Evolutionary conservation across 2,797 vertebrate species (phyloP).

Genomic region (Threskiornis aethiopicus): DNA sequence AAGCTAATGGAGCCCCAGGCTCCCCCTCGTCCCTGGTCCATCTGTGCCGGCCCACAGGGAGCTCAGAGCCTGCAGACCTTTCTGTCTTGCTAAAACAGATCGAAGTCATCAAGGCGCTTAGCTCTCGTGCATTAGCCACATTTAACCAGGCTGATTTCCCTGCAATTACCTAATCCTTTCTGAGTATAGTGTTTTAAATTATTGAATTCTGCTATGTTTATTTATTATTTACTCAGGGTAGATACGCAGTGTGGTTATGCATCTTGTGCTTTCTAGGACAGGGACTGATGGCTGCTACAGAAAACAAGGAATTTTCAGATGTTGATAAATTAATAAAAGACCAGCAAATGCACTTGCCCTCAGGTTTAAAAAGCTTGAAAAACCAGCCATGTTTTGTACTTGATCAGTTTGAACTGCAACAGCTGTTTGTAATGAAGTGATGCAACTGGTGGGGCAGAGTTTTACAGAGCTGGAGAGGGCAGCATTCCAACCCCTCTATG

Average conservation of each 20-base stretch:
- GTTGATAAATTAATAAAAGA: not conserved
- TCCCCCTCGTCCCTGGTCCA: not conserved
- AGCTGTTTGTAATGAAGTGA: not conserved
- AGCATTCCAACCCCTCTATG: not conserved
- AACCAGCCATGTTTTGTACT: not conserved
- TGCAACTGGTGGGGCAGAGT: not conserved
- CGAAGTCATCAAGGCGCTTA: not conserved
- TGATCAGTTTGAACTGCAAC: not conserved
- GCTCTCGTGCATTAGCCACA: not conserved
- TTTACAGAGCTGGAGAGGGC: not conserved
- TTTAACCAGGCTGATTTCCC: not conserved
- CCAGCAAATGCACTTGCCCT: not conserved
- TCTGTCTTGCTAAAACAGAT: not conserved
- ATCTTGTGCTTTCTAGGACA: not conserved
- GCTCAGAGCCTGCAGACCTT: not conserved
- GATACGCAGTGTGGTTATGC: rapidly evolving
- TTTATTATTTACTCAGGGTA: not conserved
- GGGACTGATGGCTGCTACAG: not conserved
- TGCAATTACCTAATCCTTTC: not conserved
- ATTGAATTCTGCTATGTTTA: not conserved
- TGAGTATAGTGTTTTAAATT: not conserved
- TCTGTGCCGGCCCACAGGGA: not conserved
- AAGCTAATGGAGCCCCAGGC: not conserved
- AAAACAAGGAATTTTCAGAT: not conserved
- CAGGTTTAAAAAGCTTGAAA: not conserved